Base-by-base conservation (phyloP, 1,140 invertebrate species). In the Oncopeltus fasciatus region DNA sequence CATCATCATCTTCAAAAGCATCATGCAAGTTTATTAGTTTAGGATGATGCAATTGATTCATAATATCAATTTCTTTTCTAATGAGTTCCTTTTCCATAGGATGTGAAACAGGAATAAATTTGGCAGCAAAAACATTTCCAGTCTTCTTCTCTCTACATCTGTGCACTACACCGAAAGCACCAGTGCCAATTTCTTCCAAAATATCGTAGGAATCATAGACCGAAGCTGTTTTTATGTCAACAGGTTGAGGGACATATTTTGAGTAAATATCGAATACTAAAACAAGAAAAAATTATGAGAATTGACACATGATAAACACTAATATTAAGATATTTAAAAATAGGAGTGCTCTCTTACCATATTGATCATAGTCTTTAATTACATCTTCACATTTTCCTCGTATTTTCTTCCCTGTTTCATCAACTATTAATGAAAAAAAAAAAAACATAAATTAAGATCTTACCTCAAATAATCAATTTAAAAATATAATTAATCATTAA, bases 141-240 rank as follows among this genome's bases (percentile, higher is more conserved):
- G 94, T 97, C 27, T 90, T 83, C 65, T 92, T 84, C 76, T 99
- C 97, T 20, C 94, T 82, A 72, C 95, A 98, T 28, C 97, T 81
- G 72, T 99, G 96, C 0, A 99, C 96, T 26, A 98, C 95, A 59
- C 96, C 96, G 74, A 99, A 99, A 5, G 95, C 95, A 56, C 97
- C 96, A 66, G 91, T 95, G 69, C 97, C 96, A 69, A 99, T 95
- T 80, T 99, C 96, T 76, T 99, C 97, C n/a, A 98, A 78, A 64
- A 99, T 98, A 70, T 99, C 96, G 72, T 99, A 99, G 70, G 88
- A 88, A 71, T 99, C 95, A 71, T 98, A 97, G 0, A 99, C 92
- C 64, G 90, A 96, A 60, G 85, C 86, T 1, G 85, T 86, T 71
- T 92, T 95, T 67, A 98, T 92, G 69, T 98, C 93, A 21, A 98